Percentiles rank a stretch among this genome's conserved stretches.
These are phyloP conservation scores for Melipona quadrifasciata DNA, from an alignment of 1,140 invertebrate species.

Conservation along the genomic window DNA sequence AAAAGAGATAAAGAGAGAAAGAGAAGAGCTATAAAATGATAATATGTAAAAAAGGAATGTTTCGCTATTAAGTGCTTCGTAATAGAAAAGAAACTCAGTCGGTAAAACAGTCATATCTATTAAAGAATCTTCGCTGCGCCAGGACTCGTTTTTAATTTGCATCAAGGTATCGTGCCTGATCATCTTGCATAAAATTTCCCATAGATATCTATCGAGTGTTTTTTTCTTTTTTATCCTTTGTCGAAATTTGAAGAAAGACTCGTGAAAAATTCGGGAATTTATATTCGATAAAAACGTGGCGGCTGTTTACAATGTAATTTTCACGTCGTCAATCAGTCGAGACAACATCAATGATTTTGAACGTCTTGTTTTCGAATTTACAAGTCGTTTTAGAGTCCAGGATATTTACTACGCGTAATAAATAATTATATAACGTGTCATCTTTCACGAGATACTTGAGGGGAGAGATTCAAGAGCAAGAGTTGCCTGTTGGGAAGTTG, in stretches of 20 bases:
- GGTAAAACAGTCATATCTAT: constrained; percentile 73
- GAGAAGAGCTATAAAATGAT: constrained; percentile 52
- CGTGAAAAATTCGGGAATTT: constrained; percentile 20
- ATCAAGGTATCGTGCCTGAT: constrained; percentile 11
- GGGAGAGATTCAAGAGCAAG: not conserved
- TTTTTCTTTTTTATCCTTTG: not conserved
- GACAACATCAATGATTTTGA: not conserved
- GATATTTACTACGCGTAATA: constrained; percentile 10
- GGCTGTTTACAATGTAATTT: constrained; percentile 7
- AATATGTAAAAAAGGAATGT: constrained; percentile 65
- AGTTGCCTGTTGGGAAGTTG: constrained; percentile 19
- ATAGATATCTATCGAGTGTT: not conserved
- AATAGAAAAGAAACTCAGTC: constrained; percentile 69
- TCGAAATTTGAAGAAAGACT: not conserved
- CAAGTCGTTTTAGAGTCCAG: not conserved
- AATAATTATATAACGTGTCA: constrained; percentile 43
- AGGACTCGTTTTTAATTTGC: constrained; percentile 57
- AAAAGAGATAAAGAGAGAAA: constrained; percentile 35
- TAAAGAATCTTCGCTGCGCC: constrained; percentile 24
- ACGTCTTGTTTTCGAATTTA: not conserved
- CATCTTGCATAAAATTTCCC: constrained; percentile 1
- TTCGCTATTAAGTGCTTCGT: constrained; percentile 72
- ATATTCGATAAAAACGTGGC: not conserved
- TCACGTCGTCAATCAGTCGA: constrained; percentile 9
- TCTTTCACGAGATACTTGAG: constrained; percentile 20